Base-by-base conservation (phyloP, 1,140 invertebrate species). In the Drosophila equinoxialis region DNA sequence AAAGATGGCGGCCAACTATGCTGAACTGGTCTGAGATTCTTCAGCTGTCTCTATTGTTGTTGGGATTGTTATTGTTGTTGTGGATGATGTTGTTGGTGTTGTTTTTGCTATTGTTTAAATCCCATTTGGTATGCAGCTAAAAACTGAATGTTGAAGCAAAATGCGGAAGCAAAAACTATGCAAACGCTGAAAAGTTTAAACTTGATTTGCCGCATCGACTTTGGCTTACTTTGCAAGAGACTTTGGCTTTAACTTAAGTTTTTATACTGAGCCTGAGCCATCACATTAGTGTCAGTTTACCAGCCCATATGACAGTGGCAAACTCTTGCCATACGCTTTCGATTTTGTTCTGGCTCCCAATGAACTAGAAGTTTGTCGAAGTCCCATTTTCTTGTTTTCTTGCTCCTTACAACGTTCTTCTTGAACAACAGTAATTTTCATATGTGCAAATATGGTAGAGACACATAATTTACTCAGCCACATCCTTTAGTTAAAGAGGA, bases 131-230 rank as follows among this genome's bases (percentile, higher is more conserved):
- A 79, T 79, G 83, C 83, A 82, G 83, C 79, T 66, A 39, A 42
- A 30, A 61, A 58, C 57, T 20, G 58, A 54, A 74, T 17, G 41
- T 45, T 17, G 33, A 39, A 37, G 39, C 41, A 26, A 45, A 39
- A 42, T 48, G 62, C 57, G 20, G 58, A 54, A 74, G 13, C 58
- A 55, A 26, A 20, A 74, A 59, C 60, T 73, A 74, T 71, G 83
- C 71, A 65, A 87, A 81, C 61, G 76, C 83, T 77, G 76, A 62
- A 66, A 86, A 79, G 83, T 83, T 86, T 73, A 79, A 87, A 87
- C 71, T 83, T 87, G 82, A 79, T 81, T 86, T 82, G 72, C 37
- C 72, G 69, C 68, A 72, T 58, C 51, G 59, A 57, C 62, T 57
- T 58, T 23, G 2, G 64, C 64, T 80, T 68, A 26, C 66, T 71